These are phyloP conservation scores for Diacarnus erythraeanus DNA, from an alignment of 37 sponge, comb jelly and placozoan species.

Conservation along the genomic window DNA sequence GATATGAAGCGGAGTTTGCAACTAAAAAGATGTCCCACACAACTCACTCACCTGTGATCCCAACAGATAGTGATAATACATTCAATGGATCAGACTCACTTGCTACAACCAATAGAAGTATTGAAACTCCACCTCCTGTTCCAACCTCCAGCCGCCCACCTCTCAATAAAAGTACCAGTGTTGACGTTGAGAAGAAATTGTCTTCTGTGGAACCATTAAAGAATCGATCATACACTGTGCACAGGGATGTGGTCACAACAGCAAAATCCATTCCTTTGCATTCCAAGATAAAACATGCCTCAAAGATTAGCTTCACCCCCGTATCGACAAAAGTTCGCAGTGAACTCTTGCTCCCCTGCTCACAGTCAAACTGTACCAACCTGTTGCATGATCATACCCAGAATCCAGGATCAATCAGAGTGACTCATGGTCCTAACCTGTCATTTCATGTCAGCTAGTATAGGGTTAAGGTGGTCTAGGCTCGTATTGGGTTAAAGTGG, in stretches of 20 bases:
- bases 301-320: background rate
- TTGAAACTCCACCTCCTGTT: background rate
- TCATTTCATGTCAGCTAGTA: slow-evolving; percentile 23
- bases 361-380: background rate
- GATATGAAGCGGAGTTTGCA: background rate
- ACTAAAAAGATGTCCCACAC: background rate
- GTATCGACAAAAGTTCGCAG: background rate
- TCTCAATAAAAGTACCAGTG: background rate
- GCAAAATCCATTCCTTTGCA: background rate
- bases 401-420: background rate
- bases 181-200: background rate
- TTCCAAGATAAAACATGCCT: background rate
- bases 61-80: background rate
- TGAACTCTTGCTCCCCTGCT: background rate
- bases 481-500: too few species aligned
- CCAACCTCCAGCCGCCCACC: background rate
- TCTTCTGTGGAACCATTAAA: background rate
- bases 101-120: background rate
- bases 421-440: slow-evolving; percentile 14
- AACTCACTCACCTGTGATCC: background rate
- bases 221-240: background rate
- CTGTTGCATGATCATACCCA: background rate
- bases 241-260: background rate
- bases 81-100: background rate
- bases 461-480: too few species aligned